A percentile compares a stretch with the other conserved stretches of the same genome.
Evolutionary conservation across 2,888 invertebrate species (phyloP).

Genomic region (Sceliomorpha sp.): DNA sequence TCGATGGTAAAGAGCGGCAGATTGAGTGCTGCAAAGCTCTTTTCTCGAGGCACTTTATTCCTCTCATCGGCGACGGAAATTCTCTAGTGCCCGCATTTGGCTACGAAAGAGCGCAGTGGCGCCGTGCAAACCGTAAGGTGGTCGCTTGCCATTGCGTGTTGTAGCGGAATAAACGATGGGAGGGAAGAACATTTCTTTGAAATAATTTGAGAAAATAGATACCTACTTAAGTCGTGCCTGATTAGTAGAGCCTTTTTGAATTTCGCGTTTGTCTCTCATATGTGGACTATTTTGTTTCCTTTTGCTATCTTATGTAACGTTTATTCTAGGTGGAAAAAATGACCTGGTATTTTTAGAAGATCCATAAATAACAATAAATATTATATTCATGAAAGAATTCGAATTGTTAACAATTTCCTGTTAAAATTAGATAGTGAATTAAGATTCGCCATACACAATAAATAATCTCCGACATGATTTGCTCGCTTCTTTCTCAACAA

Average conservation of each 20-base stretch:
- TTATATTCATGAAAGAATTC: no score
- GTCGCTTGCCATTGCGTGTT: constrained; percentile 28
- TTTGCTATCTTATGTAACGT: constrained; percentile 2
- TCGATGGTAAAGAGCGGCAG: constrained; percentile 13
- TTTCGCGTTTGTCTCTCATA: neutral
- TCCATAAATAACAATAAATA: no score
- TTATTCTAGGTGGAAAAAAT: no score
- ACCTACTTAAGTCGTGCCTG: constrained; percentile 24
- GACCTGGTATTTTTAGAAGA: no score
- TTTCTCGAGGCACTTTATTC: constrained; percentile 6
- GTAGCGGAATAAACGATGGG: constrained; percentile 27
- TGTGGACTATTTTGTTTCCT: neutral
- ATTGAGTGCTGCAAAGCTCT: constrained; percentile 15
- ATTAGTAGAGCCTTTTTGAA: constrained; percentile 27
- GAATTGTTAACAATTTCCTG: no score
- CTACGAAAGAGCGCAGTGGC: constrained; percentile 16
- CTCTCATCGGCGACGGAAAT: constrained; percentile 28
- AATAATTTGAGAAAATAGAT: constrained; percentile 36
- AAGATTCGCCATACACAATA: no score
- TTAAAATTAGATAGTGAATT: no score
- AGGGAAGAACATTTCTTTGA: constrained; percentile 31
- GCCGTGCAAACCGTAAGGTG: constrained; percentile 19
- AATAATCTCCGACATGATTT: no score
- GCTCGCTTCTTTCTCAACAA: no score
- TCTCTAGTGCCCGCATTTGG: constrained; percentile 22